These are phyloP conservation scores for Pseudomyrmex flavicornis DNA, from an alignment of 1,140 invertebrate species.

Conservation along the genomic window DNA sequence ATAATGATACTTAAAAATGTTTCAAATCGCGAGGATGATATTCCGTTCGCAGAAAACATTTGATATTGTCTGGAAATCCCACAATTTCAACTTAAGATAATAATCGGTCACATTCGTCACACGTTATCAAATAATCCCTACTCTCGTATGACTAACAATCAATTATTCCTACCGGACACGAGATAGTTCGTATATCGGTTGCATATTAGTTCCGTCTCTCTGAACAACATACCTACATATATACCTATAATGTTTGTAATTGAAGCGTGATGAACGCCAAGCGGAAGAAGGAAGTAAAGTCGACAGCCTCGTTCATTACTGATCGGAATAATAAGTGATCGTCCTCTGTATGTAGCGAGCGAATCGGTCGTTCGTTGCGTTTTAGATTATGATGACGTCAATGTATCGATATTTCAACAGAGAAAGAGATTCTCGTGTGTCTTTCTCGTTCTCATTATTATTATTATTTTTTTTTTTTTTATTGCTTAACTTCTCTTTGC, in stretches of 20 bases:
- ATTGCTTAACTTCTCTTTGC: too few relatives aligned
- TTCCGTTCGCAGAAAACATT: constrained; percentile 2
- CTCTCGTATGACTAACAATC: background rate
- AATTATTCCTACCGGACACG: constrained; percentile 26
- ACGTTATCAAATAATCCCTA: constrained; percentile 8
- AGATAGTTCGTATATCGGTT: background rate
- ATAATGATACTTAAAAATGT: background rate
- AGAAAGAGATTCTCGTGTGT: too few relatives aligned
- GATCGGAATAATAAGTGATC: constrained; percentile 61
- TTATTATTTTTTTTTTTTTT: too few relatives aligned
- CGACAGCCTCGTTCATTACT: constrained; percentile 49
- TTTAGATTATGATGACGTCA: constrained; percentile 10
- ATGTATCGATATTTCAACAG: background rate
- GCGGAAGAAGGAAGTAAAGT: constrained; percentile 63
- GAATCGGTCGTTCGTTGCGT: constrained; percentile 10
- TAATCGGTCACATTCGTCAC: background rate
- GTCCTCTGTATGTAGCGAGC: constrained; percentile 2
- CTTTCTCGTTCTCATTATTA: too few relatives aligned
- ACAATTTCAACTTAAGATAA: constrained; percentile 9
- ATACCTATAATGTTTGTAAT: constrained; percentile 27
- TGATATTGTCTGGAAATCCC: background rate
- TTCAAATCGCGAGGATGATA: background rate
- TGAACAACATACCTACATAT: background rate
- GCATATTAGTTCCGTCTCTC: constrained; percentile 14
- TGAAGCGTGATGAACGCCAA: constrained; percentile 35